Evolutionary conservation across 2,113 vertebrate species (phyloP), one percentile per base, ranked within the genome.

Genomic region (Rana temporaria): DNA sequence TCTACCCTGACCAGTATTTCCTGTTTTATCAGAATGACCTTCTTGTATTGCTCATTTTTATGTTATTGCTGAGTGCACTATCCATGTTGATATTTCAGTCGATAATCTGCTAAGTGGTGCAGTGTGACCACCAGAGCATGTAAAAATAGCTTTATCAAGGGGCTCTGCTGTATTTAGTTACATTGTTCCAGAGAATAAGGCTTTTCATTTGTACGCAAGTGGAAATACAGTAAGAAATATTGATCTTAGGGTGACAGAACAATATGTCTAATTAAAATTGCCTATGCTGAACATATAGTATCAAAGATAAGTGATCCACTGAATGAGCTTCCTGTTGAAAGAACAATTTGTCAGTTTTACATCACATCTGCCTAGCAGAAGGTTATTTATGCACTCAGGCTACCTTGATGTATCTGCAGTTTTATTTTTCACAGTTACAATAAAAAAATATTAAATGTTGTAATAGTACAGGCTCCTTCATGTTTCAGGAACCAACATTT

Each of bases 21-120:
- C 16, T 55, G 24, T 22, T 48, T 1, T 55, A 11, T 17, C 24
- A 20, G 12, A 34, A 79, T 57, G 30, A 59, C 64, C 64, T 77
- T 78, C 15, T 68, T 64, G 22, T 4, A 18, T 15, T 63, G 69
- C n/a, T 65, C 30, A 57, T 42, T 55, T 20, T 55, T 57, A 24
- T 73, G 69, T 56, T 66, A 65, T 56, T 32, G 19, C 6, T 17
- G 57, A 79, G 65, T 55, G 60, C 60, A 74, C 79, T 66, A 53
- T 57, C 70, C 57, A 18, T 56, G 30, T 59, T 74, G 80, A 82
- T 66, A 24, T 74, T 22, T 74, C 30, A 59, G 32, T 82, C 80
- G 8, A 82, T 82, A 82, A 64, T 42, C 42, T 71, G n/a, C 52
- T 82, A 82, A 66, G 62, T 82, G 60, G 20, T 74, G 52, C 70